These are phyloP conservation scores for Phymanthus crucifer DNA, from an alignment of 92 coral and sea anemone species.

Conservation along the genomic window DNA sequence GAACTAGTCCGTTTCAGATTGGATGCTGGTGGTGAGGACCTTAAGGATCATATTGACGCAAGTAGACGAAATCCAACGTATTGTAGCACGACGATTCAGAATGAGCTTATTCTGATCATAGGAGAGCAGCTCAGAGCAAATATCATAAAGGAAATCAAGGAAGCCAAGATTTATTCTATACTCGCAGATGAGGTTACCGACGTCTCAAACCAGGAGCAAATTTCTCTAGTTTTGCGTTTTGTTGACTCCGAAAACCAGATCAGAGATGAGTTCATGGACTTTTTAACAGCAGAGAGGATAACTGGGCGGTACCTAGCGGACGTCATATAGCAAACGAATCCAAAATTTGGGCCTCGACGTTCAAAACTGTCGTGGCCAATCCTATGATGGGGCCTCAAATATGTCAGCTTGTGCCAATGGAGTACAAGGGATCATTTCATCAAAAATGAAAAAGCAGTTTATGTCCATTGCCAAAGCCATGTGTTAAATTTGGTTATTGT, in stretches of 20 bases:
- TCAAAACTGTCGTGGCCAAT: slow-evolving; percentile 43
- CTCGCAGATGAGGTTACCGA: slow-evolving; percentile 6
- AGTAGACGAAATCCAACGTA: slow-evolving; percentile 51
- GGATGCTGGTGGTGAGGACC: slow-evolving; percentile 41
- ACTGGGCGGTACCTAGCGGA: slow-evolving; percentile 26
- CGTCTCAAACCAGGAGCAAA: slow-evolving; percentile 7
- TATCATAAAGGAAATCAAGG: slow-evolving; percentile 38
- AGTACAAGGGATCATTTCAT: slow-evolving; percentile 44
- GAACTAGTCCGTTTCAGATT: slow-evolving; percentile 28
- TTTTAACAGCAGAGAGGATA: slow-evolving; percentile 41
- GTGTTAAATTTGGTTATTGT: slow-evolving; percentile 58
- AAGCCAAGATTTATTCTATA: slow-evolving; percentile 16
- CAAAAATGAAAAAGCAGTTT: slow-evolving; percentile 45
- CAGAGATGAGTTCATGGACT: slow-evolving; percentile 54
- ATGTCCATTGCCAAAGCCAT: slow-evolving; percentile 49
- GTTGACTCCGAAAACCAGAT: slow-evolving; percentile 25
- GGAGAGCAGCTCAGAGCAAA: slow-evolving; percentile 34
- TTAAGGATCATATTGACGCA: slow-evolving; percentile 46
- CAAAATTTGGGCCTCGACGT: slow-evolving; percentile 36
- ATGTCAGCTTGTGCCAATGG: slow-evolving; percentile 50
- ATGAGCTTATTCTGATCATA: slow-evolving; percentile 43
- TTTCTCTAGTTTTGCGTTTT: slow-evolving; percentile 8
- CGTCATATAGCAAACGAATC: not conserved
- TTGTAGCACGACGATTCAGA: slow-evolving; percentile 53
- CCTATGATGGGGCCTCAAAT: slow-evolving; percentile 53